These are phyloP conservation scores for Diabrotica virgifera DNA, from an alignment of 1,140 invertebrate species.

Conservation along the genomic window DNA sequence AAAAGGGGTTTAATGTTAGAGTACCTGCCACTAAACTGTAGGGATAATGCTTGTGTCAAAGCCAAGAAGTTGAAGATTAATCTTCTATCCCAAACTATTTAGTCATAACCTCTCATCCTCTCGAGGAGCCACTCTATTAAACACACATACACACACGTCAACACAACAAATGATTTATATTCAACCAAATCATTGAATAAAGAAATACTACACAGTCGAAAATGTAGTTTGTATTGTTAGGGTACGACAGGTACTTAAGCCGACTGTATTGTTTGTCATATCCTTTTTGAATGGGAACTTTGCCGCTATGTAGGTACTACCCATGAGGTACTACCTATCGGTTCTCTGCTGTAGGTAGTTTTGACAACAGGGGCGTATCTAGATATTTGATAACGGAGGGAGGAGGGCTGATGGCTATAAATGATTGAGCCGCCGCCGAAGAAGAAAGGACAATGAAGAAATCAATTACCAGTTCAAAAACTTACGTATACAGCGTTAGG, in stretches of 20 bases:
- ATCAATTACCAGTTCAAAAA: no score
- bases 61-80: background rate
- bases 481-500: no score
- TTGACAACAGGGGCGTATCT: background rate
- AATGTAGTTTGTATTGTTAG: conserved; percentile 2
- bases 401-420: background rate
- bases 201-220: background rate
- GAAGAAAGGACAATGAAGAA: no score
- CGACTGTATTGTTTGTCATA: conserved; percentile 2
- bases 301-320: background rate
- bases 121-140: background rate
- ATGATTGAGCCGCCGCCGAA: no score
- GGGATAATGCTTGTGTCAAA: no score
- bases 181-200: conserved; percentile 1
- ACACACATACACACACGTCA: conserved; percentile 1
- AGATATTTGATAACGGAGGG: background rate
- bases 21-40: no score
- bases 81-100: background rate
- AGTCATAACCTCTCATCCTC: background rate
- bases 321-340: background rate
- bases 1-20: no score
- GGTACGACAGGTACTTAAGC: background rate
- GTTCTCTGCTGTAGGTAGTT: conserved; percentile 1
- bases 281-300: conserved; percentile 2
- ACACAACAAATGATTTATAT: conserved; percentile 3